A percentile compares a stretch with the other conserved stretches of the same genome.
Conservation (phyloP, 1,140 invertebrate genomes). For the Ceratosolen fusciceps region DNA sequence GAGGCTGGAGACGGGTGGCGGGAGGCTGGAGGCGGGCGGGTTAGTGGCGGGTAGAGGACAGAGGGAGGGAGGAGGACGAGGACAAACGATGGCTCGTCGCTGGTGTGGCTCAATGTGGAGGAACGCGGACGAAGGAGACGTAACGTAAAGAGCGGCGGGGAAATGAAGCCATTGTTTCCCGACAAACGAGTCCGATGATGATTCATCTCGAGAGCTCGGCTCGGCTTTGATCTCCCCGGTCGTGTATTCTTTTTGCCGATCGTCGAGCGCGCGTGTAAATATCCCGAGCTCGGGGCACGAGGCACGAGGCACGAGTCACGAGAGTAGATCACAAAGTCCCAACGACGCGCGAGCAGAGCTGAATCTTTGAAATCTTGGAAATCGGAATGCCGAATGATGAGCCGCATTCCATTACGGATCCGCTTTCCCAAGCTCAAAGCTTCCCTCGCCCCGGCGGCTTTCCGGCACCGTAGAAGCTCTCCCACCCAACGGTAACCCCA, state of each 20-base stretch:
- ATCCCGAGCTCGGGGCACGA: neutral
- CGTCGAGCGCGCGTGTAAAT: neutral
- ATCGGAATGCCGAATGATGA: neutral
- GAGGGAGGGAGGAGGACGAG: no score
- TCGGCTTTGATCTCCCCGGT: slow-evolving; percentile 12
- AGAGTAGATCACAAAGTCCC: neutral
- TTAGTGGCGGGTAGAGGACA: no score
- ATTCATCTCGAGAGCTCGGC: neutral
- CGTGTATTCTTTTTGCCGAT: neutral
- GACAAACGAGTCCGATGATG: neutral
- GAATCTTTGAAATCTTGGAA: neutral
- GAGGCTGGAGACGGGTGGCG: no score
- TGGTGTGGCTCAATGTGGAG: no score
- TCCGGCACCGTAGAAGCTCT: no score
- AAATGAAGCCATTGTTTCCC: neutral
- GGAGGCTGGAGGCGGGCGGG: no score
- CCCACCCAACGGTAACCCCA: no score
- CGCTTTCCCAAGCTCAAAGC: neutral
- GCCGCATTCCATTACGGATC: neutral
- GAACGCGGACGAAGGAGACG: neutral
- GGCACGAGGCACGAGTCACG: no score
- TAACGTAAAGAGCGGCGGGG: neutral
- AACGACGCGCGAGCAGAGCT: neutral
- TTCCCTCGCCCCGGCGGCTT: no score
- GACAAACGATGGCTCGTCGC: no score